Evolutionary conservation across 2,113 vertebrate species (phyloP), one percentile per base, ranked within the genome.

Genomic region (Phaetusa simplex): DNA sequence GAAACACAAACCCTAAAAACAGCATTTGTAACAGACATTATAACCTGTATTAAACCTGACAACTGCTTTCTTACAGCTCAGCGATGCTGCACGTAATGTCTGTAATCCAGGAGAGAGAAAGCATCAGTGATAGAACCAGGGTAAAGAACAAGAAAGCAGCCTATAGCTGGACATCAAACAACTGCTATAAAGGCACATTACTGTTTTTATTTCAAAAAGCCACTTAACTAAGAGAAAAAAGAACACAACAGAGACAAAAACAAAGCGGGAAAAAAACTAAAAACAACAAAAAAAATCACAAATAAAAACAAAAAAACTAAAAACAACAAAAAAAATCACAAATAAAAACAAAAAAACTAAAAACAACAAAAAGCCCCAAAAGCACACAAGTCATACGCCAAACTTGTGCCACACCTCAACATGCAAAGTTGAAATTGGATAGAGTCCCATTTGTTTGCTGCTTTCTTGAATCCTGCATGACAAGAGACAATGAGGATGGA

Each of bases 201-300:
- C 17, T 52, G 12, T 8, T 80, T 83, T 91, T 43, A 87, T 80
- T 94, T 74, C 30, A 90, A 83, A 79, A 56, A 69, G 58, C 50
- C 59, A 73, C 19, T 62, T 70, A 69, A 72, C 27, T 40, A 64
- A 62, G 8, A 80, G 27, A 64, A 83, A 77, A 83, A 77, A 55
- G 66, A 76, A 76, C 6, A 34, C 38, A 79, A 62, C 13, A 72
- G n/a, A 88, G 36, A 86, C n/a, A 77, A 76, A 77, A 64, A 45
- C 19, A 84, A 53, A 29, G 23, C 13, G 15, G 11, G 4, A 0
- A 3, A 10, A 50, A 69, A 71, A 40, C 2, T 2, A 20, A 38
- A 64, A 36, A 2, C 0, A 0, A 32, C 0, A 0, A 32, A 71
- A 90, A 70, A n/a, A n/a, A n/a, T n/a, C n/a, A n/a, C n/a, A n/a